Evolutionary conservation across 2,113 vertebrate genomes (phyloP).

Genomic region (Oncorhynchus kisutch): DNA sequence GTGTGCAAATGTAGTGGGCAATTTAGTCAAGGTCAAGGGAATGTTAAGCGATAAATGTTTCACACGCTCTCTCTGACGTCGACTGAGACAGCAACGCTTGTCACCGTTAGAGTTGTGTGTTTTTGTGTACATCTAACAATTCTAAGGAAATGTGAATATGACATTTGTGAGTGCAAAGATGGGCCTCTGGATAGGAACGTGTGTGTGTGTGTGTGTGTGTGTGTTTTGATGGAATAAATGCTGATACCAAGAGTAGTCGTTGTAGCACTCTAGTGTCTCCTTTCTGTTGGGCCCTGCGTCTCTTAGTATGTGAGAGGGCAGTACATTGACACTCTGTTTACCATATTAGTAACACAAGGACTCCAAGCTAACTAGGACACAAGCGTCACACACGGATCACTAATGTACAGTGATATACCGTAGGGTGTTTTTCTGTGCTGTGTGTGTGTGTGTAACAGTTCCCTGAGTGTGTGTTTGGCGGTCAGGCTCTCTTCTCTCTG

Average conservation of each 20-base stretch:
- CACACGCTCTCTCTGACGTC: not conserved
- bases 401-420: not conserved
- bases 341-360: not conserved
- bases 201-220: not conserved
- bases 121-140: not conserved
- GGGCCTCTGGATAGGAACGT: slow-evolving; percentile 17
- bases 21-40: not conserved
- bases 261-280: not conserved
- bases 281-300: not conserved
- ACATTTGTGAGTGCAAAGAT: not conserved
- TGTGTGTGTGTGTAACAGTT: slow-evolving; percentile 5
- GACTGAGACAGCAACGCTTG: not conserved
- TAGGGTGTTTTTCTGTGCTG: not conserved
- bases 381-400: not conserved
- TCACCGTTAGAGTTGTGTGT: not conserved
- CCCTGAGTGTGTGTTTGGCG: slow-evolving; percentile 20
- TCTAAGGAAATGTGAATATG: not conserved
- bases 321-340: not conserved
- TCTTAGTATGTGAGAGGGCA: slow-evolving; percentile 4
- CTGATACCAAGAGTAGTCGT: not conserved
- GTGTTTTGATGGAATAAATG: not conserved
- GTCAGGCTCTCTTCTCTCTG: not conserved
- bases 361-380: not conserved
- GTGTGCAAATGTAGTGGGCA: not conserved
- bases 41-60: not conserved